Base-by-base conservation (phyloP, 2,888 invertebrate genomes). In the Himalopsyche kuldschensis region DNA sequence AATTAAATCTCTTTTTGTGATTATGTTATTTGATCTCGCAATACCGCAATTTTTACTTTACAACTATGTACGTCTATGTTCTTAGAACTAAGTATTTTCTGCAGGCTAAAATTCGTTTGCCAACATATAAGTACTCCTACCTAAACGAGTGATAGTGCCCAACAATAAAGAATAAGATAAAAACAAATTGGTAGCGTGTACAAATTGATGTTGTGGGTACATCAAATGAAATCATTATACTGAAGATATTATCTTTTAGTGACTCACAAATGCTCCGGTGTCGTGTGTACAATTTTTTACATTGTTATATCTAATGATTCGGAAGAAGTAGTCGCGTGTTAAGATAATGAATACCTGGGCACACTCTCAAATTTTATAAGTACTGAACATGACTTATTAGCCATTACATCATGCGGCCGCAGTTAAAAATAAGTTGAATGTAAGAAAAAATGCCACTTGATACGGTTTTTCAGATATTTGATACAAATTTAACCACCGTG, bases 141-240 rank as follows among this genome's bases (percentile, higher is more conserved):
- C 30, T 2, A 27, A 69, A 27, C 11, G 30, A 20, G 83, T 78
- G 83, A 55, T 83, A 83, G 81, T 80, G 80, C 35, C 78, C 15
- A 11, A 48, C 47, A 76, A 81, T 83, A 83, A 78, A 79, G 35
- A 80, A 47, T 46, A 78, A 27, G 81, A 78, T 79, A 80, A 83
- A n/a, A 78, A 79, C 46, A 80, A 48, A 80, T 81, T 80, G 81
- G 48, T 82, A 82, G 79, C 78, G 47, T 31, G 63, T 55, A 81
- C 78, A 83, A 81, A 83, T 83, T 83, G 78, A 78, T 78, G 48
- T 55, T 17, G 79, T 77, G 76, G 32, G 76, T 55, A 48, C 63
- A 79, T 77, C 76, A 76, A 48, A 80, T 82, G 31, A 80, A 80
- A 76, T 69, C 80, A 82, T 82, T 78, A 47, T n/a, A 27, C 69